These are phyloP conservation scores for Unio pictorum DNA, from an alignment of 2,888 invertebrate genomes.

Conservation along the genomic window DNA sequence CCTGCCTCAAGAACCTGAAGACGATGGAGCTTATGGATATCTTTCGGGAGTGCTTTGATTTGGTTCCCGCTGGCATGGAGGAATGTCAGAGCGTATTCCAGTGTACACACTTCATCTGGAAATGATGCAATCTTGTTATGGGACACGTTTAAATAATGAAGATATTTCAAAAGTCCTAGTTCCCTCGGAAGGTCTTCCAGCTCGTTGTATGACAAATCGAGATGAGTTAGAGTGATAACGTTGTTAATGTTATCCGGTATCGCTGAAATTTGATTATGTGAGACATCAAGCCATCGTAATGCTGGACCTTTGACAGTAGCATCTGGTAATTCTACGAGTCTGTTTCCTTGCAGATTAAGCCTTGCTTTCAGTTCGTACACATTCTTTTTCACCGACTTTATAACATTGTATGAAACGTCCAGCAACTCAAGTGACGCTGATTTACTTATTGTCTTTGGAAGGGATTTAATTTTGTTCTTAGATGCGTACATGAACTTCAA, in stretches of 20 bases:
- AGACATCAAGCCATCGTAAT: conserved; percentile 61
- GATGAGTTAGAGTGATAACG: conserved; percentile 67
- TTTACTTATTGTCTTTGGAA: conserved; percentile 66
- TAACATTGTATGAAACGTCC: conserved; percentile 63
- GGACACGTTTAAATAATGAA: conserved; percentile 77
- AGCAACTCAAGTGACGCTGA: conserved; percentile 53
- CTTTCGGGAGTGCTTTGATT: conserved; percentile 54
- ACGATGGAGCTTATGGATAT: conserved; percentile 55
- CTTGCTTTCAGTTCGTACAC: conserved; percentile 66
- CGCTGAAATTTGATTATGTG: conserved; percentile 58
- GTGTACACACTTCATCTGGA: conserved; percentile 78
- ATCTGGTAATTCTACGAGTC: conserved; percentile 61
- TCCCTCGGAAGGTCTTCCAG: conserved; percentile 62
- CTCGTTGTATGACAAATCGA: conserved; percentile 83
- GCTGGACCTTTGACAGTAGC: conserved; percentile 60
- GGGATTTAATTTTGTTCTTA: conserved; percentile 63
- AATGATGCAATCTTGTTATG: conserved; percentile 84
- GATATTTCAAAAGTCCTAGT: conserved; percentile 63
- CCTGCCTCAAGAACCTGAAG: conserved; percentile 54
- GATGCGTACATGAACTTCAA: conserved; percentile 54
- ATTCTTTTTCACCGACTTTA: conserved; percentile 62
- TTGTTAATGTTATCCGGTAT: conserved; percentile 64
- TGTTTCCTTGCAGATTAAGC: conserved; percentile 59
- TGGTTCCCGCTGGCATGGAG: conserved; percentile 58
- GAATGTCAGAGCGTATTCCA: conserved; percentile 57